Conservation (phyloP, 2,888 invertebrate genomes). For the Drosophila fungiperda region DNA sequence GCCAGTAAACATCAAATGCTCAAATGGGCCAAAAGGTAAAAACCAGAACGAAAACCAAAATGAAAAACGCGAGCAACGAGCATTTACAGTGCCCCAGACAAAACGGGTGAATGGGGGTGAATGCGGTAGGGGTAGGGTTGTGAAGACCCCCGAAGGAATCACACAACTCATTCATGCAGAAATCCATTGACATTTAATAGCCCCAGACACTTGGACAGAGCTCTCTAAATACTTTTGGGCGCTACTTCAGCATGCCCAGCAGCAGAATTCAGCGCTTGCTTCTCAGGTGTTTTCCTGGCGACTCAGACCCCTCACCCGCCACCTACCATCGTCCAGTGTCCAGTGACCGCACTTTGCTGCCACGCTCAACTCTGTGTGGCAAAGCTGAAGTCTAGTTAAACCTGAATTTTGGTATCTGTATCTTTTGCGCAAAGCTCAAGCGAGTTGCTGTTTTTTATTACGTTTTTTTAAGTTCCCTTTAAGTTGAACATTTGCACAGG, state of each 20-base stretch:
- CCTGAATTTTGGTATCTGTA: constrained; percentile 72
- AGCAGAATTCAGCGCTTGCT: constrained; percentile 19
- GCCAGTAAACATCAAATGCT: constrained; percentile 59
- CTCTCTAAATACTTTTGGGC: constrained; percentile 52
- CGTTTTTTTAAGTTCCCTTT: constrained; percentile 10
- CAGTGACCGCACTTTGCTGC: background rate
- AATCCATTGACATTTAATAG: constrained; percentile 83
- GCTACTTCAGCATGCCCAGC: constrained; percentile 25
- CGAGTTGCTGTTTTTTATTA: constrained; percentile 22
- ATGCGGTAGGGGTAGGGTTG: background rate
- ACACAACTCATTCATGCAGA: constrained; percentile 78
- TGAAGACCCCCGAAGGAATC: constrained; percentile 32
- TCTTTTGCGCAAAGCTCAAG: constrained; percentile 21
- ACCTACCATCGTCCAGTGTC: background rate
- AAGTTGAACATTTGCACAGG: constrained; percentile 59
- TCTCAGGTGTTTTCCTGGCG: constrained; percentile 43
- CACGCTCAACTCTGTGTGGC: constrained; percentile 16
- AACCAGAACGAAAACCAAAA: constrained; percentile 37
- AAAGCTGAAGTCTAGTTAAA: constrained; percentile 68
- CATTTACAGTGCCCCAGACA: constrained; percentile 1
- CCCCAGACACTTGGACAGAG: constrained; percentile 32
- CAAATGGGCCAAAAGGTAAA: constrained; percentile 53
- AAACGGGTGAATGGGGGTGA: background rate
- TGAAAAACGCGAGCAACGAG: constrained; percentile 5
- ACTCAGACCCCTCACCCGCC: constrained; percentile 7